phyloP scores from a whole-genome alignment of 2,113 vertebrate species.

The Myiozetetes cayanensis region DNA sequence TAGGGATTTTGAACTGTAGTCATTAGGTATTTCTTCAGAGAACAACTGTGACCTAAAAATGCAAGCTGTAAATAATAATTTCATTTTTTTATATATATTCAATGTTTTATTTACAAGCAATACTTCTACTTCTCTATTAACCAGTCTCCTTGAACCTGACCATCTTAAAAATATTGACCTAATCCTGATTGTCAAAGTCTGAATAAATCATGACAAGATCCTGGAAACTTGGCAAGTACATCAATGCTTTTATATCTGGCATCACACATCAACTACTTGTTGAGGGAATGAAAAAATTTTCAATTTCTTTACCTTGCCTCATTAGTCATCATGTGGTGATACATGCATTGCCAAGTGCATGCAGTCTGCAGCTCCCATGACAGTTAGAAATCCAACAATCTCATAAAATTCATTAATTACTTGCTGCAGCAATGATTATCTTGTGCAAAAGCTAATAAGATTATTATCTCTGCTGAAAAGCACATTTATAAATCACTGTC shows the following conservation, averaged over 20 bases:
- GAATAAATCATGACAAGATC: constrained; percentile 71
- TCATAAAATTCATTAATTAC: constrained; percentile 56
- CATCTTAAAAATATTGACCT: constrained; percentile 49
- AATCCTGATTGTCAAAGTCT: constrained; percentile 50
- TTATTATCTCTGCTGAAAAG: constrained; percentile 42
- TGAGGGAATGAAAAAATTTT: constrained; percentile 51
- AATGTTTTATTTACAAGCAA: constrained; percentile 56
- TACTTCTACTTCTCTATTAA: constrained; percentile 35
- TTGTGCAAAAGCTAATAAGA: constrained; percentile 45
- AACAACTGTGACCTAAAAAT: constrained; percentile 30
- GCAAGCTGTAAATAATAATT: constrained; percentile 35
- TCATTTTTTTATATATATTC: constrained; percentile 31
- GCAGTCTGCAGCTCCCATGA: constrained; percentile 46
- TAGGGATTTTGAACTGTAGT: constrained; percentile 35
- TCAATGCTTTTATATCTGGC: constrained; percentile 66
- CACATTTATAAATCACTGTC: constrained; percentile 23
- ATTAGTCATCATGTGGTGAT: constrained; percentile 69
- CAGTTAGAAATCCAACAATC: constrained; percentile 54
- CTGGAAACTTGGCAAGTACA: constrained; percentile 64
- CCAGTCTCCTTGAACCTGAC: constrained; percentile 27
- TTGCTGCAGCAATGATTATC: constrained; percentile 32
- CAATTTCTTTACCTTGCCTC: constrained; percentile 66
- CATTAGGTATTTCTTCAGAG: constrained; percentile 56
- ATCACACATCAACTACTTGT: constrained; percentile 53
- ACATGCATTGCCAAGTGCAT: constrained; percentile 27